Evolutionary conservation across 2,797 vertebrate genomes (phyloP).

Genomic region (Diglossa cyanea): DNA sequence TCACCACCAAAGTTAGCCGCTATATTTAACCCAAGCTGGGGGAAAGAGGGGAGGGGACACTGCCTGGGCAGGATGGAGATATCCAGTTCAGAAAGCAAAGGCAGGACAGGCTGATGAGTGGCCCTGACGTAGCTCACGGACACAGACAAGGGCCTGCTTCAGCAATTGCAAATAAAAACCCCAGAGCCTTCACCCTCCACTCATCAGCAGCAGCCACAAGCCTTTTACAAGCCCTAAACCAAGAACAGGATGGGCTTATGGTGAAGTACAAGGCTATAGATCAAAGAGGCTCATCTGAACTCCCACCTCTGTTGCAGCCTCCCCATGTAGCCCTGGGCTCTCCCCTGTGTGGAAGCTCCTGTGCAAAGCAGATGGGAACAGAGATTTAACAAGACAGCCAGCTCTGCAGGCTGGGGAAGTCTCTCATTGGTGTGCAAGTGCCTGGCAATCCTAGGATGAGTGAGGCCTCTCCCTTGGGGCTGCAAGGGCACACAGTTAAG

Average conservation of each 20-base stretch:
- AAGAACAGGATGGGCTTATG: neutral
- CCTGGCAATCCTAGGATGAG: neutral
- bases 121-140: rapidly evolving
- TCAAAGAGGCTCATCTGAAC: neutral
- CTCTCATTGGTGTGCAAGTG: rapidly evolving
- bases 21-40: conserved; percentile 66
- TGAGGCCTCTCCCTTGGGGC: neutral
- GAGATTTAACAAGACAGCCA: neutral
- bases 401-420: neutral
- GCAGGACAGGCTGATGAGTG: neutral
- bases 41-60: conserved; percentile 13
- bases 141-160: neutral
- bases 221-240: neutral
- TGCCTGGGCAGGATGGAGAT: conserved; percentile 13
- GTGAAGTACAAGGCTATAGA: neutral
- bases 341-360: neutral
- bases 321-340: neutral
- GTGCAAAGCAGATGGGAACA: neutral
- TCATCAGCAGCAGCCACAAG: neutral
- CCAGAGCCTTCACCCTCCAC: neutral
- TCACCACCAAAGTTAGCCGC: conserved; percentile 80
- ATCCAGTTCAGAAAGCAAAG: conserved; percentile 28
- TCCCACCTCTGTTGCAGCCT: neutral
- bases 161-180: neutral
- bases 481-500: neutral